Evolutionary conservation across 2,113 vertebrate species (phyloP), one percentile per base, ranked within the genome.

Genomic region (Pipa parva): DNA sequence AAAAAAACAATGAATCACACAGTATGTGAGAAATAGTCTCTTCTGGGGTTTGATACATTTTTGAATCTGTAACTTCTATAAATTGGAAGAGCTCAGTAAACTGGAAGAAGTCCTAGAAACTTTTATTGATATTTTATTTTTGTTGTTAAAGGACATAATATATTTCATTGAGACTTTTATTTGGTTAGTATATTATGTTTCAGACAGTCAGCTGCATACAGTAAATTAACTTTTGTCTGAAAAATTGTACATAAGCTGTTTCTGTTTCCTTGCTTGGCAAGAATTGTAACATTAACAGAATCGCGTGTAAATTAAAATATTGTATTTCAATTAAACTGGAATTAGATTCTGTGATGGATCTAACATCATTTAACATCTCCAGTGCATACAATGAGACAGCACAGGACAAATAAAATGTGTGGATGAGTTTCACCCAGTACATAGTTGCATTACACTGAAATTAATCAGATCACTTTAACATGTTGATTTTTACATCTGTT

Each of bases 181-280:
- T 48, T 5, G 45, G 45, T 48, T 48, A 21, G 13, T 46, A 46
- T 15, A 17, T 46, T 46, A 33, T 36, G 33, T 20, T 48, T 48
- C 18, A 48, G 45, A 48, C n/a, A 48, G n/a, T n/a, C 17, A 20
- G 45, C 45, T 48, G 5, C 6, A 48, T 27, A 26, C 24, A 21
- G 62, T 54, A 64, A 63, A 55, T 64, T 64, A 55, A 22, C 36
- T 54, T 55, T 18, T 20, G 50, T 22, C 50, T 55, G 62, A 64
- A 54, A 54, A 64, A 33, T 29, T 11, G 39, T 54, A 55, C 36
- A 46, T 56, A 28, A 46, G 36, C 36, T 57, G 20, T 66, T 46
- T 46, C 26, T 25, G 10, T 45, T 36, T 31, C 20, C 20, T 18
- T 22, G n/a, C 51, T 42, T 64, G 51, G 50, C 33, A 21, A 24